A percentile compares a stretch with the other conserved stretches of the same genome.
Conservation (phyloP, 2,113 vertebrate genomes). For the Entosphenus tridentatus region DNA sequence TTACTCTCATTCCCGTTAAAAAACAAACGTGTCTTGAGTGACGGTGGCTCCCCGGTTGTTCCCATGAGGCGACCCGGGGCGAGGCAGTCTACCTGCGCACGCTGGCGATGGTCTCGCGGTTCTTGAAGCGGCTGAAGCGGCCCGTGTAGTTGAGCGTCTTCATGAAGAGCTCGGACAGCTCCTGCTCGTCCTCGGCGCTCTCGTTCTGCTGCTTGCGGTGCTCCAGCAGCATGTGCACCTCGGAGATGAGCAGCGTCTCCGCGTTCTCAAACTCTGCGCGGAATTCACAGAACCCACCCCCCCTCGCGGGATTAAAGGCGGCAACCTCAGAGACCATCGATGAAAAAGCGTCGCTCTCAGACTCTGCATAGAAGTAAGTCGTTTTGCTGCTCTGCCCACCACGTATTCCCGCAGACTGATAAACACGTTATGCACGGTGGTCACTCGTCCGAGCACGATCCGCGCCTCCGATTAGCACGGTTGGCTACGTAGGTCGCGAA, state of each 20-base stretch:
- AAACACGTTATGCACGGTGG: no score
- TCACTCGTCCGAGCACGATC: no score
- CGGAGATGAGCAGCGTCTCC: conserved; percentile 77
- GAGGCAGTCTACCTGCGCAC: conserved; percentile 44
- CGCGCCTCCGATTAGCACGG: no score
- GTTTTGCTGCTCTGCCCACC: no score
- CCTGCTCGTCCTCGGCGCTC: conserved; percentile 88
- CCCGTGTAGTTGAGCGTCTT: conserved; percentile 87
- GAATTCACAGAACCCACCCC: neutral
- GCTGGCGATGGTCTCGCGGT: conserved; percentile 84
- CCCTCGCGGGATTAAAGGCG: no score
- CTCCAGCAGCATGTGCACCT: conserved; percentile 90
- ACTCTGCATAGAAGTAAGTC: no score
- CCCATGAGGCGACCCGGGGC: no score
- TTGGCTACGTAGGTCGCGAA: no score
- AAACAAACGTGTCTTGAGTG: neutral
- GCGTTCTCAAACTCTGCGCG: conserved; percentile 62
- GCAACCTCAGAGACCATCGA: no score
- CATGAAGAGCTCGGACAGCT: conserved; percentile 92
- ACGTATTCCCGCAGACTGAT: no score
- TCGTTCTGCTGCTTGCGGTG: conserved; percentile 96
- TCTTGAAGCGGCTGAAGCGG: conserved; percentile 89
- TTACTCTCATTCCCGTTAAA: neutral
- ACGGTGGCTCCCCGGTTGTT: no score
- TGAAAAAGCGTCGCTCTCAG: no score